Base-by-base conservation (phyloP, 2,888 invertebrate species). In the Abrostola triplasia region DNA sequence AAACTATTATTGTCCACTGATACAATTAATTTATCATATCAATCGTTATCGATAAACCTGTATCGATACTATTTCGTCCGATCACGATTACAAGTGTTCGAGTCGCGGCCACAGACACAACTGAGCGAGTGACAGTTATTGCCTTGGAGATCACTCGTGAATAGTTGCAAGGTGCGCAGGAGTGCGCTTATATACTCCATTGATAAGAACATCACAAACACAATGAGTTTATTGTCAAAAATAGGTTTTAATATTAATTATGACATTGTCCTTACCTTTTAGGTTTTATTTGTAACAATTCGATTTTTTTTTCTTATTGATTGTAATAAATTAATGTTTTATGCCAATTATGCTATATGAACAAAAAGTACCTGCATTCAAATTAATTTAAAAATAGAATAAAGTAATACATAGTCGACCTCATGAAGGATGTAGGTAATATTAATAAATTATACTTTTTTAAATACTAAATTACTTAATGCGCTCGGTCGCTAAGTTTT, bases 181-280 rank as follows among this genome's bases (percentile, higher is more conserved):
- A 66, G 68, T 70, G 67, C 11, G 68, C 66, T 80, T 79, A 58
- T 79, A 79, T 79, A 79, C 70, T 54, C 57, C 40, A 60, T 61
- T 70, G 76, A 75, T 75, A 74, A 74, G 68, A 74, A 24, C 54
- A 77, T 44, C 49, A 36, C n/a, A 7, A 55, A 8, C 50, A 71
- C 53, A 60, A 64, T 58, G 55, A 54, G 8, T 55, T 44, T 42
- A 42, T 41, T 56, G 13, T 47, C 9, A 47, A 24, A 47, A 47
- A 7, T 13, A 5, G 44, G 12, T 49, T 59, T 51, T 41, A 59
- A 60, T 42, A 52, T 11, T 36, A 44, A 57, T 2, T 36, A 5
- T 35, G 1, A 35, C 11, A 13, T 13, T 11, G 6, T 48, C 36
- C 11, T 49, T 36, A 0, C 36, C 11, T 2, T n/a, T 36, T 5